These are phyloP conservation scores for Trematomus loennbergii DNA, from an alignment of 2,113 vertebrate species.

Conservation along the genomic window DNA sequence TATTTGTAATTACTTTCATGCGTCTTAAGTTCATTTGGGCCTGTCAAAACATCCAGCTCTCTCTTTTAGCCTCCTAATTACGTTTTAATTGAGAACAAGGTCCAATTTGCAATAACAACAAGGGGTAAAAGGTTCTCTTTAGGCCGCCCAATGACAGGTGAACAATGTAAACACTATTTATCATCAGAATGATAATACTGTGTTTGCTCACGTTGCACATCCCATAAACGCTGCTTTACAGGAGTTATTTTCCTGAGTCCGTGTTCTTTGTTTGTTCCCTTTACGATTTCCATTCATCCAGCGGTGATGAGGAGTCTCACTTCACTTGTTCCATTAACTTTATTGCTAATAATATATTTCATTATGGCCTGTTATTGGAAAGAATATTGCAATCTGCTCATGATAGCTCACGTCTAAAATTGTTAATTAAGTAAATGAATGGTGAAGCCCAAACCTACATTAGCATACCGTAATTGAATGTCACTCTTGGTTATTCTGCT, in stretches of 20 bases:
- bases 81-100: conserved; percentile 67
- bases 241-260: conserved; percentile 38
- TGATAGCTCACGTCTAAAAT: conserved; percentile 77
- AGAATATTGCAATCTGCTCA: conserved; percentile 74
- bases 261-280: conserved; percentile 45
- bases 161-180: conserved; percentile 30
- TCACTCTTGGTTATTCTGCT: conserved; percentile 79
- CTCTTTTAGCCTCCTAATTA: conserved; percentile 59
- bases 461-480: conserved; percentile 84
- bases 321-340: conserved; percentile 78
- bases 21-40: conserved; percentile 21
- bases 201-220: neutral
- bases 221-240: conserved; percentile 12
- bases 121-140: conserved; percentile 46
- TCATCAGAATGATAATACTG: conserved; percentile 1
- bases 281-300: conserved; percentile 69
- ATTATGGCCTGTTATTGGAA: conserved; percentile 76
- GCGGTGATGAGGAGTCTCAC: conserved; percentile 71
- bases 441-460: conserved; percentile 69
- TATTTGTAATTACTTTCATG: conserved; percentile 54
- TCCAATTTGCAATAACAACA: conserved; percentile 56
- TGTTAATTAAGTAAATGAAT: conserved; percentile 83
- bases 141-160: conserved; percentile 35
- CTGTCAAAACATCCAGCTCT: conserved; percentile 44
- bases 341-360: conserved; percentile 80